Evolutionary conservation across 2,888 invertebrate genomes (phyloP), one percentile per base, ranked within the genome.

Genomic region (Heliconius sara): DNA sequence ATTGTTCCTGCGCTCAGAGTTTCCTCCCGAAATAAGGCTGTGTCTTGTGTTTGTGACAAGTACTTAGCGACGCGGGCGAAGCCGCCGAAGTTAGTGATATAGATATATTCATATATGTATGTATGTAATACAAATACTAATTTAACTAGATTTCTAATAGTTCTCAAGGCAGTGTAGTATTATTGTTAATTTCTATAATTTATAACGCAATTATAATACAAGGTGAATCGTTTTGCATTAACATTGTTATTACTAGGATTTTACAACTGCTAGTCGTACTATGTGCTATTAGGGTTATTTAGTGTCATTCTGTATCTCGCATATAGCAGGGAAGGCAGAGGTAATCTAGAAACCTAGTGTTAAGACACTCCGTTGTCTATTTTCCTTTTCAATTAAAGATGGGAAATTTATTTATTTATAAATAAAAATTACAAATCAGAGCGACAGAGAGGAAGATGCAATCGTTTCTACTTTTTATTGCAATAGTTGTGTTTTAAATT

Each of bases 101-200:
- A 3, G 7, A 7, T 52, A 52, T 52, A 52, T 7, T 52, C 19
- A 27, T 65, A 27, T 25, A 65, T 43, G n/a, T n/a, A 12, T 70
- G 12, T 25, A 25, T 70, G 68, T 39, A 68, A 25, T 43, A n/a
- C 22, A 43, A 68, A n/a, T 39, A 5, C 22, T 7, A 68, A 12
- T 57, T 34, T 34, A 34, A 60, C 13, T 34, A 73, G 57, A 60
- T 73, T 73, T 73, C 73, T 73, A 73, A 57, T 72, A 73, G n/a
- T 30, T 60, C 10, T 39, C 73, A 73, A 73, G 73, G 73, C 39
- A 60, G 57, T n/a, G 25, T 34, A 25, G 16, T 73, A 39, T 73
- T 73, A 60, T 60, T 73, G 34, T 30, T 73, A 60, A 73, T 73
- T 73, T 60, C 73, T 60, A 73, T 73, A 73, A 73, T 39, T 73